Conservation (phyloP, 2,113 vertebrate species). For the Herpailurus yagouaroundi region DNA sequence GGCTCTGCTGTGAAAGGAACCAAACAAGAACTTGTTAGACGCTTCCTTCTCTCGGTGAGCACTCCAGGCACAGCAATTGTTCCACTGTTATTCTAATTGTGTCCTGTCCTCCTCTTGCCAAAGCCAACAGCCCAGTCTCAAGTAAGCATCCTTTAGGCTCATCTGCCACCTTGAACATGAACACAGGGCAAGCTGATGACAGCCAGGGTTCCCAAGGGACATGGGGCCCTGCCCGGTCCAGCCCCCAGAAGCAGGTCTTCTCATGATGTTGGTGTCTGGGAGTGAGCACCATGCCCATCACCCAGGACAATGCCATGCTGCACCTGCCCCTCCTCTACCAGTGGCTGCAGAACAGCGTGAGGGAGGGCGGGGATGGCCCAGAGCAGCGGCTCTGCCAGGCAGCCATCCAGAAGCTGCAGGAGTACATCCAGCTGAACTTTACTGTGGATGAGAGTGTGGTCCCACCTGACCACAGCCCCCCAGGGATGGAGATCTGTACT, state of each 20-base stretch:
- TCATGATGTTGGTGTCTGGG: slow-evolving; percentile 84
- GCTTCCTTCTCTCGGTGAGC: background rate
- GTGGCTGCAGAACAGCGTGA: slow-evolving; percentile 88
- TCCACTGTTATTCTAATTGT: accelerated
- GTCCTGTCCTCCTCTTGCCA: slow-evolving; percentile 46
- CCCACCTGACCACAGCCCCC: slow-evolving; percentile 73
- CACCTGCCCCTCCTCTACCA: slow-evolving; percentile 93
- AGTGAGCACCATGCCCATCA: slow-evolving; percentile 93
- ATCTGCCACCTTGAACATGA: slow-evolving; percentile 43
- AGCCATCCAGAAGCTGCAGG: slow-evolving; percentile 93
- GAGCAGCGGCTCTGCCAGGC: slow-evolving; percentile 89
- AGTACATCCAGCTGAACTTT: slow-evolving; percentile 97
- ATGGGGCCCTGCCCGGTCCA: background rate
- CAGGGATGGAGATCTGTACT: slow-evolving; percentile 91
- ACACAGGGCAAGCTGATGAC: background rate
- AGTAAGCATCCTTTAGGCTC: background rate
- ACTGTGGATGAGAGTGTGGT: slow-evolving; percentile 84
- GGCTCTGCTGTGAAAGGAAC: slow-evolving; percentile 28
- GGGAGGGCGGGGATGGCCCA: slow-evolving; percentile 79
- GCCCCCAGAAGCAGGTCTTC: background rate
- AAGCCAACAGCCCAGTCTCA: background rate
- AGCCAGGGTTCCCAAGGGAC: background rate
- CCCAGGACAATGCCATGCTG: slow-evolving; percentile 93
- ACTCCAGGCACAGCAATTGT: accelerated
- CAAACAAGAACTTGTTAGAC: accelerated